phyloP scores from a whole-genome alignment of 1,140 invertebrate genomes.

The Medauroidea extradentata region DNA sequence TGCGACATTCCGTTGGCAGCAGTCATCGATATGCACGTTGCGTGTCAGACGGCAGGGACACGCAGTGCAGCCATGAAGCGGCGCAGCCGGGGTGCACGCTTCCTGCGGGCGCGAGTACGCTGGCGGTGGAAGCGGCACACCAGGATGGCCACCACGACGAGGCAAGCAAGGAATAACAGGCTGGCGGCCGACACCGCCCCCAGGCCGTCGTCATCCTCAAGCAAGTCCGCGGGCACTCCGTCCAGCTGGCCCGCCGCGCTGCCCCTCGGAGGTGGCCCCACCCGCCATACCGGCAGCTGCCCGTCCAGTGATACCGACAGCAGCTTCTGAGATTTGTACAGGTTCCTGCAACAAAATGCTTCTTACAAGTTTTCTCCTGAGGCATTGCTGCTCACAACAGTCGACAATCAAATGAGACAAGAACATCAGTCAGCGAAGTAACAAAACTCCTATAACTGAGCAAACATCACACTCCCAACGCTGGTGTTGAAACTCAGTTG shows the following conservation, averaged over 20 bases:
- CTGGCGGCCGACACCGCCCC: constrained; percentile 1
- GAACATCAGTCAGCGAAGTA: too few relatives aligned
- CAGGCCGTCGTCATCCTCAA: constrained; percentile 6
- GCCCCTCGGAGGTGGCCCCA: constrained; percentile 12
- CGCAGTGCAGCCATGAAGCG: constrained; percentile 9
- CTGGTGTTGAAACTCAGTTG: too few relatives aligned
- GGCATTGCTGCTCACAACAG: too few relatives aligned
- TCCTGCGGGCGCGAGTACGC: constrained; percentile 24
- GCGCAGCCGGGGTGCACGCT: constrained; percentile 16
- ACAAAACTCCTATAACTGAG: too few relatives aligned
- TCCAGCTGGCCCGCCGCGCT: constrained; percentile 14
- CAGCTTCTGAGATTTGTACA: constrained; percentile 69
- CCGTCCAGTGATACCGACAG: constrained; percentile 53
- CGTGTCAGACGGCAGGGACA: constrained; percentile 19
- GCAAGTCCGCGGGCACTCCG: constrained; percentile 8
- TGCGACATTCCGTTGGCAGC: not conserved
- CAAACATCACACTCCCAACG: too few relatives aligned
- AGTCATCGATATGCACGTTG: not conserved
- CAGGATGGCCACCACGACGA: constrained; percentile 5
- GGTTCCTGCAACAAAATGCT: constrained; percentile 51
- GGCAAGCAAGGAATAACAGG: constrained; percentile 5
- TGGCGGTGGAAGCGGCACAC: constrained; percentile 20
- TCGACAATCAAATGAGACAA: too few relatives aligned
- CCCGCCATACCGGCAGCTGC: constrained; percentile 35
- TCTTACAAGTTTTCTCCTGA: too few relatives aligned